phyloP scores from a whole-genome alignment of 2,888 invertebrate genomes.

The Tridacna gigas region DNA sequence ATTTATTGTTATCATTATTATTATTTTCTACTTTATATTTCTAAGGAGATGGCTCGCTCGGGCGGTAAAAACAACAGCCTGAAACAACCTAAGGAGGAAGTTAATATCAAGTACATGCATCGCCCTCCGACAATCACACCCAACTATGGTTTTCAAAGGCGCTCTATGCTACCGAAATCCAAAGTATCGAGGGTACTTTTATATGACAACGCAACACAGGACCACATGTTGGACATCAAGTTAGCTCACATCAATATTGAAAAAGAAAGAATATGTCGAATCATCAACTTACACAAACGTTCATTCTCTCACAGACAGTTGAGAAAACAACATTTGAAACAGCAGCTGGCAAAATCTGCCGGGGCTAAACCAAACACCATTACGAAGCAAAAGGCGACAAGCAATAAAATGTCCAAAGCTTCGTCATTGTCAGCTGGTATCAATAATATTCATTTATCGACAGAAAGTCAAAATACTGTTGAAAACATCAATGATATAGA shows the following conservation, averaged over 20 bases:
- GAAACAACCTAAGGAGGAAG: constrained; percentile 64
- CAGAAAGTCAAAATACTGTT: background rate
- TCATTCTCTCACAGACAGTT: constrained; percentile 67
- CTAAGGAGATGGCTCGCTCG: constrained; percentile 37
- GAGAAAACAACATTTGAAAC: constrained; percentile 57
- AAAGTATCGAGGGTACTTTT: constrained; percentile 78
- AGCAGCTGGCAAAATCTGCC: constrained; percentile 12
- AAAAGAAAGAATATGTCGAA: constrained; percentile 66
- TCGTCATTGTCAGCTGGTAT: background rate
- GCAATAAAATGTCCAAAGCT: background rate
- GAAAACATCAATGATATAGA: background rate
- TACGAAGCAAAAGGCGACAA: background rate
- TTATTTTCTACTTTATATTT: background rate
- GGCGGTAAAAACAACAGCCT: constrained; percentile 52
- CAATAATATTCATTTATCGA: background rate
- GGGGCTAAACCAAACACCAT: background rate
- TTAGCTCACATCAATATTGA: constrained; percentile 73
- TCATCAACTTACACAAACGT: constrained; percentile 74
- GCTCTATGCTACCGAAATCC: constrained; percentile 72
- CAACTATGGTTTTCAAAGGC: constrained; percentile 75
- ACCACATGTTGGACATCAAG: constrained; percentile 79
- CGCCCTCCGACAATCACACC: constrained; percentile 77
- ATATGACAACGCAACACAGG: constrained; percentile 81
- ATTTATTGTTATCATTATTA: background rate
- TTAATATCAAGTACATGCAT: constrained; percentile 75